Evolutionary conservation across 2,113 vertebrate species (phyloP).

Genomic region (Rana temporaria): DNA sequence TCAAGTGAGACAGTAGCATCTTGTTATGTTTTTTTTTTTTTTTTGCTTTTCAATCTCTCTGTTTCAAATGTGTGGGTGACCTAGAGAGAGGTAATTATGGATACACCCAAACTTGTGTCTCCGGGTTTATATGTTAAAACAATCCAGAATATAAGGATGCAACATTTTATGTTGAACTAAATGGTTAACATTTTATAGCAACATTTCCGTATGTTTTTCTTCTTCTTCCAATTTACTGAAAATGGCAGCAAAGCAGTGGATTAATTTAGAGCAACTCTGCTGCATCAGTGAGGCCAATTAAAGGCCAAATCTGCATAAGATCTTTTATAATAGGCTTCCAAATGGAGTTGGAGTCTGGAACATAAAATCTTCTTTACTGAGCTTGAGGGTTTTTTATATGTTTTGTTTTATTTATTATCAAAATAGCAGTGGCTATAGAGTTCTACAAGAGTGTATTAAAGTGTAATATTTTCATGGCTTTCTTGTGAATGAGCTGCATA

Average conservation of each 20-base stretch:
- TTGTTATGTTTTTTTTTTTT: too few species aligned
- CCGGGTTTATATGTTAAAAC: too few species aligned
- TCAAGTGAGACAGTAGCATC: too few species aligned
- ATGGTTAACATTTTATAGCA: neutral
- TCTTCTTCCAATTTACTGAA: conserved; percentile 8
- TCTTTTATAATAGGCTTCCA: conserved; percentile 22
- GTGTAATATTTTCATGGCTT: neutral
- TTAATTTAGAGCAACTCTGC: conserved; percentile 12
- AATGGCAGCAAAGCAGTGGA: conserved; percentile 13
- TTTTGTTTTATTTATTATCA: conserved; percentile 2
- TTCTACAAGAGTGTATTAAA: neutral
- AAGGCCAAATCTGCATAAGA: conserved; percentile 26
- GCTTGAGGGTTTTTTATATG: neutral
- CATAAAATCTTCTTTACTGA: neutral
- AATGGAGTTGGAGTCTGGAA: neutral
- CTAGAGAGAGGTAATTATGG: too few species aligned
- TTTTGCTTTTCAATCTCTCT: too few species aligned
- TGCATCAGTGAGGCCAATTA: conserved; percentile 32
- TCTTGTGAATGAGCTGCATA: neutral
- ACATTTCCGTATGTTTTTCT: neutral
- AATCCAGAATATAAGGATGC: too few species aligned
- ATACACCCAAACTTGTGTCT: too few species aligned
- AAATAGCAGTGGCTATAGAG: neutral
- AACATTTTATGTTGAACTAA: neutral
- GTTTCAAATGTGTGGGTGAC: too few species aligned